Conservation (phyloP, 2,113 vertebrate species). For the Platycercus adscitus region DNA sequence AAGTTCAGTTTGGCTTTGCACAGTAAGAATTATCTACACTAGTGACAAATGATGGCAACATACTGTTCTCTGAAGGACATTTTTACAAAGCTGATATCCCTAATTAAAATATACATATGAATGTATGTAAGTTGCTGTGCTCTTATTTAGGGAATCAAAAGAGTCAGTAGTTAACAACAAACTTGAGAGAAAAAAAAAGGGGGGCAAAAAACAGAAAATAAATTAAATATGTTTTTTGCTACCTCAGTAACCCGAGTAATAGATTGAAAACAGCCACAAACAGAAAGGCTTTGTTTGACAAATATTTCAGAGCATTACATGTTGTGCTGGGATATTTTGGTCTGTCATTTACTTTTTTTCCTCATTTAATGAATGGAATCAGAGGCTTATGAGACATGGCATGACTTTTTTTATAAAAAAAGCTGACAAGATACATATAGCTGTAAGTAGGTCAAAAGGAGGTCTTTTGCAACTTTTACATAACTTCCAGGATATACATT, state of each 20-base stretch:
- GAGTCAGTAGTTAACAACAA: background rate
- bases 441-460: background rate
- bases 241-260: background rate
- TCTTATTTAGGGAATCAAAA: background rate
- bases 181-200: background rate
- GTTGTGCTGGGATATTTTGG: background rate
- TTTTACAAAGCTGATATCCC: background rate
- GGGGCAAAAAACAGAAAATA: background rate
- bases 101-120: background rate
- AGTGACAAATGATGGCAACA: background rate
- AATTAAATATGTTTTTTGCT: background rate
- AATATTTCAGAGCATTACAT: background rate
- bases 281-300: background rate
- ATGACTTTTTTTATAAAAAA: background rate
- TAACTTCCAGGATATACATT: background rate
- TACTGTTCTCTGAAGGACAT: background rate
- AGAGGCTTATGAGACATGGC: background rate
- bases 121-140: background rate
- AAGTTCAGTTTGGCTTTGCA: background rate
- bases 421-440: background rate
- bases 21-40: background rate
- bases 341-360: background rate
- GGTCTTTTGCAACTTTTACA: background rate
- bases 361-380: background rate
- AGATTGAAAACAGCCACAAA: background rate